Base-by-base conservation (phyloP, 1,140 invertebrate genomes). In the Eumaeus atala region DNA sequence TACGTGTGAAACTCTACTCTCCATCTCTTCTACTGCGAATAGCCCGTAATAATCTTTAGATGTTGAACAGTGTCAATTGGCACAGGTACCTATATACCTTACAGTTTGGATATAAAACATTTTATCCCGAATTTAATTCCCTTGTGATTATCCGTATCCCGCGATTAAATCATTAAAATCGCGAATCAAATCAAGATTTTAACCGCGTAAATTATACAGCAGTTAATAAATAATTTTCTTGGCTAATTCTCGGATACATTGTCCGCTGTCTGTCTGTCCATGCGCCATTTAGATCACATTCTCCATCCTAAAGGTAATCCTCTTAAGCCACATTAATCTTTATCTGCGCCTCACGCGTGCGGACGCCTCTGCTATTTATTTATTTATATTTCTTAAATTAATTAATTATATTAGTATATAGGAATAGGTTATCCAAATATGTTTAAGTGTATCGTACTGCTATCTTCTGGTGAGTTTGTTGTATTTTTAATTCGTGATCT, bases 261-360 rank as follows among this genome's bases (percentile, higher is more conserved):
- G 12, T 33, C 12, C 51, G 5, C 12, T 14, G 12, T 35, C 17
- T 35, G 9, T 33, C 42, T 14, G 42, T 16, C 18, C 21, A 14
- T 14, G 18, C 40, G 42, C 38, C 42, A 42, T 16, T 35, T 50
- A 12, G 34, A 68, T 51, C 58, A 61, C 73, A 65, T 73, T 76
- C 73, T 74, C 71, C 76, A 66, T 70, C 61, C 58, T 17, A 66
- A 68, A 64, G 58, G 65, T 70, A 67, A 72, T 52, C 51, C 42
- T 16, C 40, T 53, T 44, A 53, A 33, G 42, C 42, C 38, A 14
- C 33, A 16, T 52, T 53, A 53, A 53, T 53, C 51, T 18, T 28
- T 28, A 21, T 21, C 18, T 16, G 48, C 67, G 62, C 54, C 51
- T 49, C 54, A 56, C 37, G 44, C 62, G 51, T 42, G 59, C 51